These are phyloP conservation scores for Octodon degus DNA, from an alignment of 2,113 vertebrate species.

Conservation along the genomic window DNA sequence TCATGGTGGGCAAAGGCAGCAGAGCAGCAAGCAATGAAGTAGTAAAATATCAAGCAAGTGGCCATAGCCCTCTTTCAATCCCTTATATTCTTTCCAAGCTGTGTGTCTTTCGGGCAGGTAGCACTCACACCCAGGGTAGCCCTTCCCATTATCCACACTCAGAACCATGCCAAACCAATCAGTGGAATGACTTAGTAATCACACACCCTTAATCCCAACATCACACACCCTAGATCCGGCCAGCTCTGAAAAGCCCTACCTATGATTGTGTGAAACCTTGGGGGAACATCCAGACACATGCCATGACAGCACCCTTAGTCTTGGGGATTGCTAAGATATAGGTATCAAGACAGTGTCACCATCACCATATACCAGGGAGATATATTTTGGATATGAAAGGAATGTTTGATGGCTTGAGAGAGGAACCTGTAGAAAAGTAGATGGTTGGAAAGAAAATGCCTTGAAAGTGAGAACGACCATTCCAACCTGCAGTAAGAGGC, in stretches of 20 bases:
- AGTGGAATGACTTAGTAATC: neutral
- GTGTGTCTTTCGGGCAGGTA: neutral
- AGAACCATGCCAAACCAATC: neutral
- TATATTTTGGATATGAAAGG: slow-evolving; percentile 93
- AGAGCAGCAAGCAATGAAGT: neutral
- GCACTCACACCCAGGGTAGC: neutral
- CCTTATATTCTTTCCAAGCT: neutral
- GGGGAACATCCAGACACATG: slow-evolving; percentile 53
- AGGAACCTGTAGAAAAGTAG: neutral
- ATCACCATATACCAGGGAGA: slow-evolving; percentile 92
- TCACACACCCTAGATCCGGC: neutral
- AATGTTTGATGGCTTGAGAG: slow-evolving; percentile 81
- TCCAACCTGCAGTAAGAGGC: neutral
- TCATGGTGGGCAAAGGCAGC: neutral
- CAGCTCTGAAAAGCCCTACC: neutral
- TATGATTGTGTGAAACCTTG: slow-evolving; percentile 84
- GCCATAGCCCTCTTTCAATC: neutral
- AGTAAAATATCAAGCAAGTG: neutral
- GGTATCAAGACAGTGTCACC: slow-evolving; percentile 92
- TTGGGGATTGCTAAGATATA: slow-evolving; percentile 91
- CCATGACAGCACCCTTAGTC: slow-evolving; percentile 84
- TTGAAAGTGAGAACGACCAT: neutral
- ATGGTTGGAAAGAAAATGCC: neutral
- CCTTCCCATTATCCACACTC: neutral
- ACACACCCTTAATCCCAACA: neutral